Evolutionary conservation across 2,113 vertebrate species (phyloP).

Genomic region (Struthidea cinerea): DNA sequence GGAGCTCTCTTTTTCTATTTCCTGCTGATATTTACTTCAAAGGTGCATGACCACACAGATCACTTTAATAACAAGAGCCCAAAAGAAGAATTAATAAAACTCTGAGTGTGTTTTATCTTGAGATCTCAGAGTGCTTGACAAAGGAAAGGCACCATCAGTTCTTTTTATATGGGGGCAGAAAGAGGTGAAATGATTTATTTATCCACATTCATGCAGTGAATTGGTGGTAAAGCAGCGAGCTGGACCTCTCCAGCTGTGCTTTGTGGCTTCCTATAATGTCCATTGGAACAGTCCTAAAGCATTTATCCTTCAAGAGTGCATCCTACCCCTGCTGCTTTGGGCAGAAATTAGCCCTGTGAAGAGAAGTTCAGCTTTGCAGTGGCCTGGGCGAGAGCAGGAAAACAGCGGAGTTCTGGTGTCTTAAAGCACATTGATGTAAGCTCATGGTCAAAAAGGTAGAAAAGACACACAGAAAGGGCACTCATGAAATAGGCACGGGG

Average conservation of each 20-base stretch:
- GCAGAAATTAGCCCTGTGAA: neutral
- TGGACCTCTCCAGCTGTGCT: conserved; percentile 14
- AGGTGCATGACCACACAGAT: conserved; percentile 13
- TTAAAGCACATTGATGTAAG: neutral
- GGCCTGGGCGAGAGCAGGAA: neutral
- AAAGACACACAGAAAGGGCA: neutral
- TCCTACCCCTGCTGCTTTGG: neutral
- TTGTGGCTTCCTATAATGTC: neutral
- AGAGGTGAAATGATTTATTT: conserved; percentile 42
- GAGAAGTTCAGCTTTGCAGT: neutral
- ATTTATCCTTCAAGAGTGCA: neutral
- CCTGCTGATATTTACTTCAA: conserved; percentile 46
- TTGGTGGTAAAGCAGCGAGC: neutral
- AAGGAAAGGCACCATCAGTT: conserved; percentile 4
- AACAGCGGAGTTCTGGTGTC: neutral
- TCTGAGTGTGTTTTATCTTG: neutral
- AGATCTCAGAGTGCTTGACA: neutral
- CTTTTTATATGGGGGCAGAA: neutral
- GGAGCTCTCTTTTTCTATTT: conserved; percentile 3
- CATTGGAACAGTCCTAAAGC: neutral
- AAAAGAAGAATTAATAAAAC: conserved; percentile 44
- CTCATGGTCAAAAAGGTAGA: neutral
- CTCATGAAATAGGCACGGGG: neutral
- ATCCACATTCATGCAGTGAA: neutral
- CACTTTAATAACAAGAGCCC: conserved; percentile 3